Percentiles rank a stretch among this genome's conserved stretches.
These are phyloP conservation scores for Cranoglanis bouderius DNA, from an alignment of 2,113 vertebrate genomes.

Conservation along the genomic window DNA sequence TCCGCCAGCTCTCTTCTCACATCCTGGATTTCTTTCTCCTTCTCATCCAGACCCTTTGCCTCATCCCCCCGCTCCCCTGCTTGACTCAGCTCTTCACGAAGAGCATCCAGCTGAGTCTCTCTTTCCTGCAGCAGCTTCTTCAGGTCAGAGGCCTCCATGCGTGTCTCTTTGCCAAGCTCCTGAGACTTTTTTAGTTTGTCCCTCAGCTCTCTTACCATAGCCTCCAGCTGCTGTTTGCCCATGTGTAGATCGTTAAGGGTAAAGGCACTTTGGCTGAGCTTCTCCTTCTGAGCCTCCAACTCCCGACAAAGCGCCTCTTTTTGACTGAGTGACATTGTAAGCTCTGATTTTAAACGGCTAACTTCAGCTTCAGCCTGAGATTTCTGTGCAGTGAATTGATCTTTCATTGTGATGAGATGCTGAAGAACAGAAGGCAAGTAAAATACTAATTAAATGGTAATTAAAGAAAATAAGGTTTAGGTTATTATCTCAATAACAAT, in stretches of 20 bases:
- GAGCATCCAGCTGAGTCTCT: conserved; percentile 72
- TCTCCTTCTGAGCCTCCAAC: conserved; percentile 79
- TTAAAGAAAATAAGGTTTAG: not conserved
- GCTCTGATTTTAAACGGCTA: conserved; percentile 70
- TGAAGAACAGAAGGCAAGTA: conserved; percentile 52
- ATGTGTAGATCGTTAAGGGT: conserved; percentile 82
- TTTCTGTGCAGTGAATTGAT: conserved; percentile 82
- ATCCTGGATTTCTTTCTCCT: conserved; percentile 73
- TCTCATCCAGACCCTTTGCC: conserved; percentile 62
- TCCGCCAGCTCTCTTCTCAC: conserved; percentile 76
- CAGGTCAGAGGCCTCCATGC: conserved; percentile 74
- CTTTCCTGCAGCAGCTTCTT: conserved; percentile 73
- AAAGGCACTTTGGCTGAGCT: conserved; percentile 78
- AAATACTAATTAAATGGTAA: not conserved
- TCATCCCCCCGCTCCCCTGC: conserved; percentile 55
- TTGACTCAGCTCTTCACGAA: conserved; percentile 65
- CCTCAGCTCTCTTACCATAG: conserved; percentile 74
- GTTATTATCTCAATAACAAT: not conserved
- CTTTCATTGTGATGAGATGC: conserved; percentile 90
- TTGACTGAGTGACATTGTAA: conserved; percentile 73
- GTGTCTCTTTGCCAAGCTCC: conserved; percentile 66
- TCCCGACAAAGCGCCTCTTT: conserved; percentile 73
- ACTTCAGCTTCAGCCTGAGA: conserved; percentile 74
- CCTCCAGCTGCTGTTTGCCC: conserved; percentile 80
- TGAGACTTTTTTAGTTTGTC: conserved; percentile 77